phyloP scores from a whole-genome alignment of 2,797 vertebrate species.

The Lacerta bilineata region DNA sequence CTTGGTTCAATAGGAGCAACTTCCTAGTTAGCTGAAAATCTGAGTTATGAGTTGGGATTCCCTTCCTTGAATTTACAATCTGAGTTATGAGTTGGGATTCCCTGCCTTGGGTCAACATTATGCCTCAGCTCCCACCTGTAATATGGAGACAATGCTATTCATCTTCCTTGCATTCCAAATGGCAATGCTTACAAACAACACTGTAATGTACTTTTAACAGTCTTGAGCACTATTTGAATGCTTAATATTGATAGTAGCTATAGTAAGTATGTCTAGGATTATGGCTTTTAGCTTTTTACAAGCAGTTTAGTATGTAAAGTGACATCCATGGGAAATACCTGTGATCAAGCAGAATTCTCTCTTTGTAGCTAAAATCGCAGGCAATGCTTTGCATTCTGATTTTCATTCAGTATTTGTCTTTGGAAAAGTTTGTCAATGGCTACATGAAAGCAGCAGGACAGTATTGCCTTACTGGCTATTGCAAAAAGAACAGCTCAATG shows the following conservation, averaged over 20 bases:
- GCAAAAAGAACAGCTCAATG: not conserved
- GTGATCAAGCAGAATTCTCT: conserved; percentile 46
- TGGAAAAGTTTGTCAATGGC: no score
- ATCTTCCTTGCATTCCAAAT: not conserved
- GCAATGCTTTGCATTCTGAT: conserved; percentile 52
- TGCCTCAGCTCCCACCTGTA: not conserved
- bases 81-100: not conserved
- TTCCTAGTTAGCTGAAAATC: not conserved
- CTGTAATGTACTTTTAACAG: not conserved
- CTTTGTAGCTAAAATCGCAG: conserved; percentile 52
- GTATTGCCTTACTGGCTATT: no score
- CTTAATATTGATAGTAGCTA: not conserved
- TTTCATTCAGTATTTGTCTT: conserved; percentile 29
- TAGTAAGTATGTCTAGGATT: not conserved
- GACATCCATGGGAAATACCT: conserved; percentile 55
- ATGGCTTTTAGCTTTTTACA: not conserved
- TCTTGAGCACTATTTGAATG: not conserved
- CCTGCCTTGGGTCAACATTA: not conserved
- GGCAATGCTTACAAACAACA: not conserved
- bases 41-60: not conserved
- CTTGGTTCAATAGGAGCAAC: not conserved
- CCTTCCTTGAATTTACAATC: not conserved
- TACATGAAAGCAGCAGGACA: no score
- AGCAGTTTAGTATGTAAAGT: conserved; percentile 39
- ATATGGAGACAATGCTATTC: not conserved